A percentile compares a stretch with the other conserved stretches of the same genome.
Evolutionary conservation across 2,888 invertebrate species (phyloP).

Genomic region (Apamea anceps): DNA sequence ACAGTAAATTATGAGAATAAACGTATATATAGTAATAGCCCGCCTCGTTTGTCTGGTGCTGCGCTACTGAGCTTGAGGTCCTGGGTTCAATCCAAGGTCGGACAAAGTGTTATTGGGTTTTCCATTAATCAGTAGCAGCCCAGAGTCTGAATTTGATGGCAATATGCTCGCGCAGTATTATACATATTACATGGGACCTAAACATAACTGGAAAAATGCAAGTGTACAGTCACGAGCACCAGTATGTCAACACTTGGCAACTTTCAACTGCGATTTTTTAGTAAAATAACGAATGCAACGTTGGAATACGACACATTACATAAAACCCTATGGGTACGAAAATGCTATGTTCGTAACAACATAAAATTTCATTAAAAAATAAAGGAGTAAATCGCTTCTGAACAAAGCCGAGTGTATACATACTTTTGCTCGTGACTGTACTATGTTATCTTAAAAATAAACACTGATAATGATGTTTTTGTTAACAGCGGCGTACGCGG

Average conservation of each 20-base stretch:
- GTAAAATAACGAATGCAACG: too few species aligned
- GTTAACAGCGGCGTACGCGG: conserved; percentile 91
- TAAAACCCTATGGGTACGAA: too few species aligned
- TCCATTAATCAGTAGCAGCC: neutral
- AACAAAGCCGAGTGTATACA: too few species aligned
- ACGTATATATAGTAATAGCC: neutral
- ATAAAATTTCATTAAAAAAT: too few species aligned
- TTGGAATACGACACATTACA: too few species aligned
- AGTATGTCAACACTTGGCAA: too few species aligned
- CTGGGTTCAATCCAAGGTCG: neutral
- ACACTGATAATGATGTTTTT: neutral
- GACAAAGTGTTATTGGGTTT: neutral
- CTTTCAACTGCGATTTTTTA: too few species aligned
- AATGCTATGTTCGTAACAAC: too few species aligned
- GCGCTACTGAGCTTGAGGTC: neutral
- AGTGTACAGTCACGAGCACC: too few species aligned
- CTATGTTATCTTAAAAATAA: neutral
- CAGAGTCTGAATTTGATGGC: neutral
- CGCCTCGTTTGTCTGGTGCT: neutral
- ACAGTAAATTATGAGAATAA: neutral
- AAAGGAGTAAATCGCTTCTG: too few species aligned
- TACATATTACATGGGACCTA: neutral
- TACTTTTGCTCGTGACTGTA: too few species aligned
- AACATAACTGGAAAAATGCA: neutral
- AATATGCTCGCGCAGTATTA: neutral